Evolutionary conservation across 2,797 vertebrate genomes (phyloP).

Genomic region (Takifugu ocellatus): DNA sequence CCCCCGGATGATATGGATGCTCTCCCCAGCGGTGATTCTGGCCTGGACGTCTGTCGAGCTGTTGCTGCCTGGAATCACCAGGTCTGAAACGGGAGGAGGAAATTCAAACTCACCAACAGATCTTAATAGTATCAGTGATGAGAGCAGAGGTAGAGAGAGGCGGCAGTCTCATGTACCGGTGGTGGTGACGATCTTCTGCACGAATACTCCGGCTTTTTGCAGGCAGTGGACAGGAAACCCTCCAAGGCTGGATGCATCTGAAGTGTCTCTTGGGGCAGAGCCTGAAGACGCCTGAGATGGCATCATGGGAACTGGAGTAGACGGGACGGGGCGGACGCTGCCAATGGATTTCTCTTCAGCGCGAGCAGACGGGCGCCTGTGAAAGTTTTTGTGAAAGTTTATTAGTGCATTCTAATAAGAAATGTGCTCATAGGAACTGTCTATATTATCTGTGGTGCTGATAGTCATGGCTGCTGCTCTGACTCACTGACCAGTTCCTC

Average conservation of each 20-base stretch:
- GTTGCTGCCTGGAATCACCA: conserved; percentile 92
- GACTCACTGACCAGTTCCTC: conserved; percentile 87
- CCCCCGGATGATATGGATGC: conserved; percentile 91
- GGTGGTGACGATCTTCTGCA: conserved; percentile 96
- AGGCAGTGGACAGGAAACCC: conserved; percentile 93
- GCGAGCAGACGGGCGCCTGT: conserved; percentile 85
- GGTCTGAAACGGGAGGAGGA: conserved; percentile 72
- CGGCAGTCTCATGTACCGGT: conserved; percentile 78
- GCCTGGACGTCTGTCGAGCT: conserved; percentile 89
- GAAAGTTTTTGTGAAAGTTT: neutral
- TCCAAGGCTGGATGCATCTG: conserved; percentile 73
- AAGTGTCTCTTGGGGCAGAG: conserved; percentile 48
- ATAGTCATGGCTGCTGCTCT: neutral
- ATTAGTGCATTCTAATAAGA: neutral
- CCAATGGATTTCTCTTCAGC: conserved; percentile 87
- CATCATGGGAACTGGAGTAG: conserved; percentile 90
- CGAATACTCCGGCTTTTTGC: conserved; percentile 92
- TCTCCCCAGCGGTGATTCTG: conserved; percentile 87
- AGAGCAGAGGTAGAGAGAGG: neutral
- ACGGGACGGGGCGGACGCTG: conserved; percentile 86
- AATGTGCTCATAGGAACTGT: neutral
- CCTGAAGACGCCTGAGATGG: conserved; percentile 82
- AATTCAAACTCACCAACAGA: neutral
- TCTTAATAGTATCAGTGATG: neutral
- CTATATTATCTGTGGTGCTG: neutral